Conservation (phyloP, 2,888 invertebrate species). For the Tribolium freemani region DNA sequence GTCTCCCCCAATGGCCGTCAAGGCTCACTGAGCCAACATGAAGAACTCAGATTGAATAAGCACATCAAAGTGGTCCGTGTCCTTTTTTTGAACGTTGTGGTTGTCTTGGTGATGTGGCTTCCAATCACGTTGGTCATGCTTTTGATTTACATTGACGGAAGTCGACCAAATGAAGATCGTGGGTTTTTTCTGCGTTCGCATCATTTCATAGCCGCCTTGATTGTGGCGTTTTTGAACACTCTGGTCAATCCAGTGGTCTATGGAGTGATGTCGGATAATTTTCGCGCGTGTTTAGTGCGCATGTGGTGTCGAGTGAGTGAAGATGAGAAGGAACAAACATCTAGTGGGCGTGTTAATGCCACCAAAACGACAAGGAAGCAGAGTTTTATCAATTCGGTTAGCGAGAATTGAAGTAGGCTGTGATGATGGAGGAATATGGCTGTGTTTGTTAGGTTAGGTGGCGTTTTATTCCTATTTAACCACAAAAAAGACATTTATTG, state of each 20-base stretch:
- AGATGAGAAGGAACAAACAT: conserved; percentile 55
- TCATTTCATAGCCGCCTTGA: conserved; percentile 70
- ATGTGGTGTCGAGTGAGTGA: conserved; percentile 61
- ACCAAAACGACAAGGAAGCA: conserved; percentile 55
- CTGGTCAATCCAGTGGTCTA: conserved; percentile 72
- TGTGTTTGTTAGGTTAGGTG: background rate
- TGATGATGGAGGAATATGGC: background rate
- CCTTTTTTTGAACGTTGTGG: conserved; percentile 70
- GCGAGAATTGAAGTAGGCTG: conserved; percentile 51
- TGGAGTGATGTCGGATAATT: conserved; percentile 72
- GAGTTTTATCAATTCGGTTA: conserved; percentile 58
- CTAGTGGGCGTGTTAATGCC: conserved; percentile 56
- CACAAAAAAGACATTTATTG: no score
- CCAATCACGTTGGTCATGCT: conserved; percentile 71
- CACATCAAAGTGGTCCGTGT: conserved; percentile 71
- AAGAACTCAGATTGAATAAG: conserved; percentile 70
- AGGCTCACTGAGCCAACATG: conserved; percentile 69
- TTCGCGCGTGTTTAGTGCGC: conserved; percentile 67
- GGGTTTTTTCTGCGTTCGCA: conserved; percentile 70
- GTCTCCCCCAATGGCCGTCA: conserved; percentile 62
- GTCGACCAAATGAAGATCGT: conserved; percentile 68
- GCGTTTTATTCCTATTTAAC: no score
- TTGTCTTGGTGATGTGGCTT: conserved; percentile 73
- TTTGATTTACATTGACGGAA: conserved; percentile 71
- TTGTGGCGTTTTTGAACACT: conserved; percentile 71